Evolutionary conservation across 2,888 invertebrate species (phyloP).

Genomic region (Oasisia sp.): DNA sequence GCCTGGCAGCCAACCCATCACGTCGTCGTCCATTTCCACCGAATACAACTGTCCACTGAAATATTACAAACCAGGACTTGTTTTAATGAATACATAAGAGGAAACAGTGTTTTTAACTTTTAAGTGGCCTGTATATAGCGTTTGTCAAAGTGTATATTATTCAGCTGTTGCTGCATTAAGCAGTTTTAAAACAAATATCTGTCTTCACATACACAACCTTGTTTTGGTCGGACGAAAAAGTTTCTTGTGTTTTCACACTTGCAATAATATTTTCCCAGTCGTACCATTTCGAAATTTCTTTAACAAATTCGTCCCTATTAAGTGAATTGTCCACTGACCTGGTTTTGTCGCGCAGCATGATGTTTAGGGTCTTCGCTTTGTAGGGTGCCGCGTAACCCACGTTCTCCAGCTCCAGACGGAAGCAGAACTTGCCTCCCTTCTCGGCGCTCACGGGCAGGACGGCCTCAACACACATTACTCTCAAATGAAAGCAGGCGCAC

Average conservation of each 20-base stretch:
- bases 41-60: conserved; percentile 8
- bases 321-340: neutral
- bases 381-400: conserved; percentile 39
- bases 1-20: conserved; percentile 38
- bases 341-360: neutral
- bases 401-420: conserved; percentile 31
- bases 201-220: neutral
- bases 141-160: no score
- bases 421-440: conserved; percentile 26
- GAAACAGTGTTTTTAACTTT: no score
- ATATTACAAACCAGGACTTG: neutral
- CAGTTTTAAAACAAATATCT: neutral
- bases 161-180: neutral
- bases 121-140: no score
- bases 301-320: neutral
- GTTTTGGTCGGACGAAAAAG: neutral
- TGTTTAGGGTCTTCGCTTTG: conserved; percentile 29
- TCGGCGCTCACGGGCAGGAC: neutral
- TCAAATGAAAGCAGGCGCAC: neutral
- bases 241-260: neutral
- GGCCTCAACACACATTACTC: neutral
- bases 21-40: conserved; percentile 20
- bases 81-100: no score
- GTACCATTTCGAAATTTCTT: neutral
- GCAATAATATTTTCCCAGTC: neutral